These are phyloP conservation scores for Rhingia campestris DNA, from an alignment of 2,888 invertebrate species.

Conservation along the genomic window DNA sequence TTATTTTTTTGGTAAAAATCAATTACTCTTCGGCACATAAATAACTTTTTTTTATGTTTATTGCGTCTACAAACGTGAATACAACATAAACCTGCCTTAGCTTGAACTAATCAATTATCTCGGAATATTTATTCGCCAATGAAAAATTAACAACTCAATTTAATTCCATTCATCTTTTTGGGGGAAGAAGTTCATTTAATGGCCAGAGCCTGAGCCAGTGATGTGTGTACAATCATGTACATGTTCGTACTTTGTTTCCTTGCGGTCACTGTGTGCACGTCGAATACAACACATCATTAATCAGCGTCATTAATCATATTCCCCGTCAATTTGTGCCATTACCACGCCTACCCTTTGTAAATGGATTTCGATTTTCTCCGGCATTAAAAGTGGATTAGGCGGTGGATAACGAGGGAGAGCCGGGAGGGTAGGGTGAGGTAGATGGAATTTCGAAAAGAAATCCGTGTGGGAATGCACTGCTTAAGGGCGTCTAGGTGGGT, in stretches of 20 bases:
- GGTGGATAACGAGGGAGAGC: slow-evolving; percentile 40
- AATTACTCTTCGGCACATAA: neutral
- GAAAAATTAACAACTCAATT: slow-evolving; percentile 60
- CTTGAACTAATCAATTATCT: slow-evolving; percentile 12
- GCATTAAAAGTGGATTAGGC: slow-evolving; percentile 71
- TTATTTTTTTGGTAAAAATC: neutral
- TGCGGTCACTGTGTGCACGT: slow-evolving; percentile 40
- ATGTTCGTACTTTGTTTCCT: too few species aligned
- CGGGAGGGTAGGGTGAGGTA: slow-evolving; percentile 33
- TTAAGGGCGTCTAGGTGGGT: slow-evolving; percentile 33
- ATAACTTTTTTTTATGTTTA: too few species aligned
- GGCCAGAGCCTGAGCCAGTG: too few species aligned
- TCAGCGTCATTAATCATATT: slow-evolving; percentile 66
- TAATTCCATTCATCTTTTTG: neutral
- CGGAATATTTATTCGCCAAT: slow-evolving; percentile 36
- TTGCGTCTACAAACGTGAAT: too few species aligned
- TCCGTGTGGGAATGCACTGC: slow-evolving; percentile 30
- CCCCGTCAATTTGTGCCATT: slow-evolving; percentile 68
- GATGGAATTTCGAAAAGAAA: neutral
- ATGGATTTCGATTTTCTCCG: slow-evolving; percentile 59
- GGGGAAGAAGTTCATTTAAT: neutral
- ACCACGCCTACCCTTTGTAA: slow-evolving; percentile 72
- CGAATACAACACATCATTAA: slow-evolving; percentile 55
- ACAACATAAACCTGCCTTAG: too few species aligned
- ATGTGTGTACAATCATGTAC: too few species aligned